phyloP scores from a whole-genome alignment of 2,113 vertebrate species.

The Campylomormyrus tamandua region DNA sequence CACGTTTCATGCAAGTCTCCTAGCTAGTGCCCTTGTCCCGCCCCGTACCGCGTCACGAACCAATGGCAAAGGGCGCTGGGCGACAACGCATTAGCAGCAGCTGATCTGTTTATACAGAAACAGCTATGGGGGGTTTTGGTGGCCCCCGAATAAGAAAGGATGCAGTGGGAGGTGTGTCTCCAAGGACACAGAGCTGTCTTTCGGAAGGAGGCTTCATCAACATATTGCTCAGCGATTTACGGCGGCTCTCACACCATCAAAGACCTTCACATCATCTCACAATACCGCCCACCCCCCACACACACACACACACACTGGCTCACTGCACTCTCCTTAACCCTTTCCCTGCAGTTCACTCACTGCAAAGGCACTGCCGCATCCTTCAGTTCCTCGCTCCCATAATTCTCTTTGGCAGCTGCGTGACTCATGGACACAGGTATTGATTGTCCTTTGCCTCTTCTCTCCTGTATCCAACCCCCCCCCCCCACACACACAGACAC shows the following conservation, averaged over 20 bases:
- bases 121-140: neutral
- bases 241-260: neutral
- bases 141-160: neutral
- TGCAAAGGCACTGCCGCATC: slow-evolving; percentile 59
- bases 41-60: neutral
- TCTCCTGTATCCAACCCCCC: slow-evolving; percentile 13
- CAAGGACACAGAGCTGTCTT: neutral
- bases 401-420: slow-evolving; percentile 69
- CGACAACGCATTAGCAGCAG: neutral
- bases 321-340: slow-evolving; percentile 42
- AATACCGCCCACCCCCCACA: slow-evolving; percentile 42
- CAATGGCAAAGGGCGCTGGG: neutral
- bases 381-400: slow-evolving; percentile 64
- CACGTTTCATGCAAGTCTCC: neutral
- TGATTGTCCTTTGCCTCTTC: slow-evolving; percentile 63
- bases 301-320: slow-evolving; percentile 35
- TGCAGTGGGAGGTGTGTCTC: neutral
- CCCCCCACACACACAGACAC: slow-evolving; percentile 22
- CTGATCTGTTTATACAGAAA: neutral
- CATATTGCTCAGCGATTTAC: neutral
- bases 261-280: slow-evolving; percentile 25
- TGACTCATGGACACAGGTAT: slow-evolving; percentile 88
- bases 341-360: slow-evolving; percentile 47
- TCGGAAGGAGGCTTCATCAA: neutral
- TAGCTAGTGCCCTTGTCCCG: neutral